A percentile compares a stretch with the other conserved stretches of the same genome.
phyloP scores from a whole-genome alignment of 2,113 vertebrate species.

The Dinomys branickii region DNA sequence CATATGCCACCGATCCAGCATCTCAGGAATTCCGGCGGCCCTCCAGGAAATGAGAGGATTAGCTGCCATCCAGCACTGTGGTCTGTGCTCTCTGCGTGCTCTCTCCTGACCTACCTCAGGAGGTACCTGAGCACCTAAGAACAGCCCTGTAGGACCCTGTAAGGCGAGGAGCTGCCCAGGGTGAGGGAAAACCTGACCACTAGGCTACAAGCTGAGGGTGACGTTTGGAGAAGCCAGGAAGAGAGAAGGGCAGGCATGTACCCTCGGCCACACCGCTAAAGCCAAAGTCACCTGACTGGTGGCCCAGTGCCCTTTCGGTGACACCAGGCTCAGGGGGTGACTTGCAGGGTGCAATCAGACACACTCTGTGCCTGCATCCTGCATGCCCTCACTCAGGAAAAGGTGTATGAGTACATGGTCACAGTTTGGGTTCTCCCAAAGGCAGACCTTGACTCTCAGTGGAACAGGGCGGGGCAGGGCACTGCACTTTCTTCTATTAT shows the following conservation, averaged over 20 bases:
- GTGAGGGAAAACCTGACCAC: neutral
- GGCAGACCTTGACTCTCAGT: neutral
- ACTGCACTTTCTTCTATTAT: neutral
- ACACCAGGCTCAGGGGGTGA: neutral
- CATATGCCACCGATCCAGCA: slow-evolving; percentile 86
- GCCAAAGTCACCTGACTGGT: neutral
- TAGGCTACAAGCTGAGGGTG: neutral
- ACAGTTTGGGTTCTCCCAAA: neutral
- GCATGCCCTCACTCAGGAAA: neutral
- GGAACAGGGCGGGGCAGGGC: neutral
- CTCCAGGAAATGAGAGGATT: slow-evolving; percentile 50
- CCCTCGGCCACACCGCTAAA: neutral
- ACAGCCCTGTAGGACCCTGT: neutral
- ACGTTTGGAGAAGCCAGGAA: neutral
- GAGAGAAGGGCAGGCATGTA: neutral
- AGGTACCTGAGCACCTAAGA: neutral
- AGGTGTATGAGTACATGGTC: neutral
- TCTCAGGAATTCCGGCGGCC: neutral
- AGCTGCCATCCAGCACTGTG: neutral
- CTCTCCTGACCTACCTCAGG: neutral
- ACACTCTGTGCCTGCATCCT: neutral
- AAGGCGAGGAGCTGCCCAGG: neutral
- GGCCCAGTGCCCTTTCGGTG: neutral
- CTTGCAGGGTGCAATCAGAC: neutral
- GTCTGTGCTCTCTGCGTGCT: neutral